A percentile compares a stretch with the other conserved stretches of the same genome.
Conservation (phyloP, 2,797 vertebrate species). For the Bradypodion pumilum region DNA sequence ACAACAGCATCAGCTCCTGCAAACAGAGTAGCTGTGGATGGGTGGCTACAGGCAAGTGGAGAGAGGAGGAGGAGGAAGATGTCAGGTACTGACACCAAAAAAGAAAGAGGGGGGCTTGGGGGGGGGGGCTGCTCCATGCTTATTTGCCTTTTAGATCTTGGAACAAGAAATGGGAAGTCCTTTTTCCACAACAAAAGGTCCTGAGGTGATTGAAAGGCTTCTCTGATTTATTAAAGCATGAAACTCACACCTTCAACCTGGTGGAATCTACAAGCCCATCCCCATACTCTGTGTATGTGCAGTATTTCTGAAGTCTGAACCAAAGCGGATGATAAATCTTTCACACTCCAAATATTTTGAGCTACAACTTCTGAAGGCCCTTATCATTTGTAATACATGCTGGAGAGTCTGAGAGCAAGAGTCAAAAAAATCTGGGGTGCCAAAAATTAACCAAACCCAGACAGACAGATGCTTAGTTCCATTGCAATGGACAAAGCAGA, state of each 20-base stretch:
- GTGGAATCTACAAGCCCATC: neutral
- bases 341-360: no score
- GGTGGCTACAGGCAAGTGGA: neutral
- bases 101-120: neutral
- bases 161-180: neutral
- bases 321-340: no score
- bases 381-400: no score
- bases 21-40: neutral
- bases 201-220: neutral
- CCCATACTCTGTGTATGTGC: neutral
- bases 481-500: neutral
- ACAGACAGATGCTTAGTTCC: neutral
- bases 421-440: no score
- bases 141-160: neutral
- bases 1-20: slow-evolving; percentile 44
- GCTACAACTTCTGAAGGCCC: no score
- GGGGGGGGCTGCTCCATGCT: neutral
- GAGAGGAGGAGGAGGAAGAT: neutral
- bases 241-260: neutral
- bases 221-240: neutral
- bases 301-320: no score
- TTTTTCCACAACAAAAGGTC: neutral
- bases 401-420: no score
- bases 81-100: neutral
- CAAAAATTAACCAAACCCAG: no score